phyloP scores from a whole-genome alignment of 1,140 invertebrate species.

The Cyclina sinensis region DNA sequence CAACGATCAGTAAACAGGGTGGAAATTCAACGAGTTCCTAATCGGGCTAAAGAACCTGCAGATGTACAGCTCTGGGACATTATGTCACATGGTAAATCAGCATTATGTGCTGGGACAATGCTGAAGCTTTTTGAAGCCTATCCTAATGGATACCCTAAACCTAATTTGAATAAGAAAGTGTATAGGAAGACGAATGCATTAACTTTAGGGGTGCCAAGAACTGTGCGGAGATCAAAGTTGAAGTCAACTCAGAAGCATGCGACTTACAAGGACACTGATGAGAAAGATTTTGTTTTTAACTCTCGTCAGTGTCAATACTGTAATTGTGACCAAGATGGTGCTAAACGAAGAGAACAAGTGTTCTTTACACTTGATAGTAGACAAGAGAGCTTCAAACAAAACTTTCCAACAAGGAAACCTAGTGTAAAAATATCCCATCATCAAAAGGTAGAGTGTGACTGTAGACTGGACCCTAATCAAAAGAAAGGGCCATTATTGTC shows the following conservation, averaged over 20 bases:
- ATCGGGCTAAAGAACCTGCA: neutral
- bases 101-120: conserved; percentile 16
- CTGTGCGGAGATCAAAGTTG: conserved; percentile 38
- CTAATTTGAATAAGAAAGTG: neutral
- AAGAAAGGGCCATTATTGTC: conserved; percentile 36
- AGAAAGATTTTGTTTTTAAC: conserved; percentile 33
- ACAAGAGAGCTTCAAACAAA: neutral
- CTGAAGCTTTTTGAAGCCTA: conserved; percentile 54
- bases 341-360: neutral
- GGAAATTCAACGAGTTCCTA: neutral
- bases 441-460: conserved; percentile 41
- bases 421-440: neutral
- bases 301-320: neutral
- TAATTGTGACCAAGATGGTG: neutral
- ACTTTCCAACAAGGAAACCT: conserved; percentile 34
- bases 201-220: conserved; percentile 49
- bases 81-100: conserved; percentile 32
- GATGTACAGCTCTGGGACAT: conserved; percentile 51
- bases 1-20: conserved; percentile 7
- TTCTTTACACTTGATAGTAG: neutral
- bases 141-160: conserved; percentile 12
- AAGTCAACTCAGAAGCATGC: conserved; percentile 30
- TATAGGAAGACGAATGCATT: conserved; percentile 31
- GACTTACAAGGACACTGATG: neutral
- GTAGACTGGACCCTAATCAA: conserved; percentile 10